Percentiles rank a stretch among this genome's conserved stretches.
These are phyloP conservation scores for Carduelis carduelis DNA, from an alignment of 2,797 vertebrate species.

Conservation along the genomic window DNA sequence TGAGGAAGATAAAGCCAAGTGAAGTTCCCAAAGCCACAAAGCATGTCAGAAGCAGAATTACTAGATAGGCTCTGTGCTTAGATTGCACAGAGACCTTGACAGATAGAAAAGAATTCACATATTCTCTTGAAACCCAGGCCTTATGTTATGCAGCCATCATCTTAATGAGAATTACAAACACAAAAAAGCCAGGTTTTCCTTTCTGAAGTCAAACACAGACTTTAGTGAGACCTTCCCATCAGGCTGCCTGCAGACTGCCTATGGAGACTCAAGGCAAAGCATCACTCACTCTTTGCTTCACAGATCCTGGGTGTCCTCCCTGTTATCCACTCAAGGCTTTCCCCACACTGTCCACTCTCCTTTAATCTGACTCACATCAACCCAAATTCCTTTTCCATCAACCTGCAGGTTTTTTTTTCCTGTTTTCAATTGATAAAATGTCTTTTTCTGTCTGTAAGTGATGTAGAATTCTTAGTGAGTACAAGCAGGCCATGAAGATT, in stretches of 20 bases:
- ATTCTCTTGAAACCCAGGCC: background rate
- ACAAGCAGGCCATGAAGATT: background rate
- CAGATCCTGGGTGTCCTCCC: background rate
- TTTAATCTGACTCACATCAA: background rate
- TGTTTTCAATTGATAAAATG: background rate
- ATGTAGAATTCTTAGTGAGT: background rate
- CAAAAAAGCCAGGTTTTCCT: background rate
- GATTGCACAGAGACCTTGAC: slow-evolving; percentile 44
- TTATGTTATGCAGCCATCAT: background rate
- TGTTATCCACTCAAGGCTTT: background rate
- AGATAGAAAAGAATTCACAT: slow-evolving; percentile 19
- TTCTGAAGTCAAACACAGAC: background rate
- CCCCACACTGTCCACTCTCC: background rate
- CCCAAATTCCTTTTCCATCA: background rate
- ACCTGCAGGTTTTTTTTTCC: background rate
- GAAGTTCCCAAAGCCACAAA: slow-evolving; percentile 62
- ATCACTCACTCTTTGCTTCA: background rate
- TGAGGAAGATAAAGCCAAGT: slow-evolving; percentile 62
- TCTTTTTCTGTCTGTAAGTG: background rate
- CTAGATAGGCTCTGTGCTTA: slow-evolving; percentile 10
- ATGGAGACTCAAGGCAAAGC: background rate
- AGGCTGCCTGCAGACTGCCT: background rate
- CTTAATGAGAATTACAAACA: background rate
- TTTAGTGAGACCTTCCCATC: background rate
- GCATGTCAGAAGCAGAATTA: slow-evolving; percentile 56